phyloP scores from a whole-genome alignment of 2,113 vertebrate species.

The Nettapus auritus region DNA sequence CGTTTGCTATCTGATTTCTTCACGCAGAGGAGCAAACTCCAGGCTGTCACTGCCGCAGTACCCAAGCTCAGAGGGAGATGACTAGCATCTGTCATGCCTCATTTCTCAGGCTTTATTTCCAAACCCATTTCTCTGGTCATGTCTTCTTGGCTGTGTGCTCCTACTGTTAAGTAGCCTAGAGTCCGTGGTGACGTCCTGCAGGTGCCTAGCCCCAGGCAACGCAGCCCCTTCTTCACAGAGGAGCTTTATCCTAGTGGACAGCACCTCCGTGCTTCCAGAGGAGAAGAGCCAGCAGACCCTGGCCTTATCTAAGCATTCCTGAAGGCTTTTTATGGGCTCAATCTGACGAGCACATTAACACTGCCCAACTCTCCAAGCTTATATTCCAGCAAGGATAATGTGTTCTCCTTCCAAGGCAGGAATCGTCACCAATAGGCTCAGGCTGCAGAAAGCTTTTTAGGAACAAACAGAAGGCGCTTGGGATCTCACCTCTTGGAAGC shows the following conservation, averaged over 20 bases:
- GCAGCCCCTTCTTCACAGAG: not conserved
- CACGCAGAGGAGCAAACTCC: not conserved
- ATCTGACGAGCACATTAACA: fast-evolving
- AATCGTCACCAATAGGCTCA: not conserved
- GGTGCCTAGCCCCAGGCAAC: not conserved
- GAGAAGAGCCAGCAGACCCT: not conserved
- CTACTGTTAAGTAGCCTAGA: not conserved
- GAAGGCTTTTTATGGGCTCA: not conserved
- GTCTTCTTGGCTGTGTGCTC: not conserved
- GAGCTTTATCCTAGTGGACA: not conserved
- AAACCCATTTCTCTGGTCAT: not conserved
- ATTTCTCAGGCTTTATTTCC: not conserved
- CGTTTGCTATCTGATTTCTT: not conserved
- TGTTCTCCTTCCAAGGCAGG: not conserved
- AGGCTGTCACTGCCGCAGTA: not conserved
- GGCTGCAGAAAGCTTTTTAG: not conserved
- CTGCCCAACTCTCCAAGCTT: not conserved
- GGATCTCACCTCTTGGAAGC: not conserved
- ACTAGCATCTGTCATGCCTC: not conserved
- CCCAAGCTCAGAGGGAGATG: not conserved
- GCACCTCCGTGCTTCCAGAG: not conserved
- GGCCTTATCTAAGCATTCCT: not conserved
- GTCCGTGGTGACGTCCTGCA: not conserved
- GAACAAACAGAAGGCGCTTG: not conserved
- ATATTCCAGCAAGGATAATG: not conserved